These are phyloP conservation scores for Mustela erminea DNA, from an alignment of 2,797 vertebrate species.

Conservation along the genomic window DNA sequence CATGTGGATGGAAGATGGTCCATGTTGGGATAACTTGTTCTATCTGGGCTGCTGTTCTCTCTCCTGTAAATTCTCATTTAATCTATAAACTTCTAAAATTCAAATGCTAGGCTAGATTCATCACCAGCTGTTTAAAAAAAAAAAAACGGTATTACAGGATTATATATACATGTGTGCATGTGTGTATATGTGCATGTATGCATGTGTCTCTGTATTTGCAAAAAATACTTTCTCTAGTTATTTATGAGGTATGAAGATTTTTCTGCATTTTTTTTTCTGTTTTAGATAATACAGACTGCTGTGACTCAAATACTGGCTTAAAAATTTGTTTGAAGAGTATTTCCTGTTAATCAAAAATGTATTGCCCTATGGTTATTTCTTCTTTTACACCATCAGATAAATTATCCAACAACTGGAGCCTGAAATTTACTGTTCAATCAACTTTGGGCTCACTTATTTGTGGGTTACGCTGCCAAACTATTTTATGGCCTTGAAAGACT, in stretches of 20 bases:
- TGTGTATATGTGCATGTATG: background rate
- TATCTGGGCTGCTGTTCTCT: background rate
- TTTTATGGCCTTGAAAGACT: constrained; percentile 6
- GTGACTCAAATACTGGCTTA: background rate
- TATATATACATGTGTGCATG: background rate
- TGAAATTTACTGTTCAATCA: background rate
- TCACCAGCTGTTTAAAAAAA: background rate
- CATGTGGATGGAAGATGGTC: background rate
- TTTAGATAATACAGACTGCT: background rate
- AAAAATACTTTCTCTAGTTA: constrained; percentile 23
- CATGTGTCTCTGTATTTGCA: background rate
- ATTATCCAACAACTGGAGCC: background rate
- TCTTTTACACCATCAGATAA: background rate
- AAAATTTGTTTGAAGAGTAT: constrained; percentile 44
- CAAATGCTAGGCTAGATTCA: background rate
- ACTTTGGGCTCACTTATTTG: constrained; percentile 24
- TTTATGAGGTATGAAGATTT: background rate
- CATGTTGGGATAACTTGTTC: background rate
- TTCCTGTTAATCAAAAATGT: background rate
- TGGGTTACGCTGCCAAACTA: background rate
- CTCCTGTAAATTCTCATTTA: background rate
- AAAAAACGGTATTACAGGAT: background rate
- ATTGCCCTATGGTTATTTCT: background rate
- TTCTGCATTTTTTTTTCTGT: background rate
- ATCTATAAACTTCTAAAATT: background rate